These are phyloP conservation scores for Catocala sponsa DNA, from an alignment of 2,888 invertebrate genomes.

Conservation along the genomic window DNA sequence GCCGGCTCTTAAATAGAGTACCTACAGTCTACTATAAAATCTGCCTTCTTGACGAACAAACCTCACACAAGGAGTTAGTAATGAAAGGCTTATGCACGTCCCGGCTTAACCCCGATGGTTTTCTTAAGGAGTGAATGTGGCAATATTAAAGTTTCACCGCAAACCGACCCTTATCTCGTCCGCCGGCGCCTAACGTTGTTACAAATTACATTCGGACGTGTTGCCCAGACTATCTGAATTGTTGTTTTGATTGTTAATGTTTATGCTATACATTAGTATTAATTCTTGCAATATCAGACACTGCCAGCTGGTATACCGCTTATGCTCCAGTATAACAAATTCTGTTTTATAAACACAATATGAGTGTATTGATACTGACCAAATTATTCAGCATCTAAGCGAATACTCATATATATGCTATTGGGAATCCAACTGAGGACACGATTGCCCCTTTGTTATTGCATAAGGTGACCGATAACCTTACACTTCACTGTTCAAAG, in stretches of 20 bases:
- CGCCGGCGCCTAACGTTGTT: slow-evolving; percentile 52
- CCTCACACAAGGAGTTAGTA: slow-evolving; percentile 29
- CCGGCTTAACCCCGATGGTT: slow-evolving; percentile 38
- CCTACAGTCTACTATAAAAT: slow-evolving; percentile 15
- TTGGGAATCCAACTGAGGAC: too few relatives aligned
- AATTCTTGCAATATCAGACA: background rate
- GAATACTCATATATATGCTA: too few relatives aligned
- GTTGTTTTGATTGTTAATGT: slow-evolving; percentile 38
- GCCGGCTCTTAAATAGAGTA: slow-evolving; percentile 1
- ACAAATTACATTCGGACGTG: slow-evolving; percentile 55
- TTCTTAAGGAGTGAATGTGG: slow-evolving; percentile 53
- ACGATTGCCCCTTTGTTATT: too few relatives aligned
- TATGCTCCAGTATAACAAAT: too few relatives aligned
- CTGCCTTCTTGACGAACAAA: slow-evolving; percentile 26
- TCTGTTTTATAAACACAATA: too few relatives aligned
- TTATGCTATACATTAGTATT: slow-evolving; percentile 7
- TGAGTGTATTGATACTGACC: too few relatives aligned
- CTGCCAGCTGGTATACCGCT: too few relatives aligned
- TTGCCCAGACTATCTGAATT: slow-evolving; percentile 42
- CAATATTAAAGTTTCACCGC: slow-evolving; percentile 63
- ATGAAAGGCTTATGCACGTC: slow-evolving; percentile 39
- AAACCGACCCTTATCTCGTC: slow-evolving; percentile 56
- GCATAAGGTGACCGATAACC: too few relatives aligned
- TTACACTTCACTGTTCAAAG: too few relatives aligned
- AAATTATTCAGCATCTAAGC: too few relatives aligned